Base-by-base conservation (phyloP, 2,113 vertebrate species). In the Lepisosteus osseus region DNA sequence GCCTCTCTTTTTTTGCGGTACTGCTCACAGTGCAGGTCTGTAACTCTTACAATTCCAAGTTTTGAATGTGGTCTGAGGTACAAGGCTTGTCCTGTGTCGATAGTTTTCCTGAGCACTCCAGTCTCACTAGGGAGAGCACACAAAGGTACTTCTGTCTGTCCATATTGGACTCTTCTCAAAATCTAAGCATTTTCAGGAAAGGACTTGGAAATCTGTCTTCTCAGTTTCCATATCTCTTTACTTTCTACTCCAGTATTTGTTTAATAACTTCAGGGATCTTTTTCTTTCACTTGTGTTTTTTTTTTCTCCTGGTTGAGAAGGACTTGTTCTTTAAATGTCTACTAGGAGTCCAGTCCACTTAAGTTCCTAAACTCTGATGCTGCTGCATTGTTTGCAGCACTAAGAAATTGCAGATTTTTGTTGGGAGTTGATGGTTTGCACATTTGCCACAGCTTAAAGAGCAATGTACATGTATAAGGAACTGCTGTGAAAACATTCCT, bases 131-230 rank as follows among this genome's bases (percentile, higher is more conserved):
- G 62, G 70, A 63, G 40, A 64, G 29, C 64, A 61, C 84, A 92
- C 90, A 92, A 91, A 90, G 86, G 84, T 80, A 81, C 85, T 86
- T 91, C 91, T 91, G 89, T 92, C 89, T 87, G 82, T 70, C 77
- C 2, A 74, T 78, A 77, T 61, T 90, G 87, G 84, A 85, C 85
- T 89, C 81, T 82, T 77, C 86, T 89, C 82, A 84, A 84, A 87
- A 86, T 87, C 86, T 84, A 86, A 83, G 88, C 84, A 86, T 81
- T 86, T 87, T 90, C 86, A 90, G 89, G 86, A 89, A 91, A 88
- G 85, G 86, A 82, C 85, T 84, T 87, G 82, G 82, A 88, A 87
- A 85, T 85, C 86, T 88, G 71, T 87, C 87, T 90, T 88, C 87
- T 90, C 87, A 79, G 76, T 88, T 91, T 90, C 88, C 84, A 86